Evolutionary conservation across 1,140 invertebrate genomes (phyloP), one percentile per base, ranked within the genome.

Genomic region (Ctenoplectra terminalis): DNA sequence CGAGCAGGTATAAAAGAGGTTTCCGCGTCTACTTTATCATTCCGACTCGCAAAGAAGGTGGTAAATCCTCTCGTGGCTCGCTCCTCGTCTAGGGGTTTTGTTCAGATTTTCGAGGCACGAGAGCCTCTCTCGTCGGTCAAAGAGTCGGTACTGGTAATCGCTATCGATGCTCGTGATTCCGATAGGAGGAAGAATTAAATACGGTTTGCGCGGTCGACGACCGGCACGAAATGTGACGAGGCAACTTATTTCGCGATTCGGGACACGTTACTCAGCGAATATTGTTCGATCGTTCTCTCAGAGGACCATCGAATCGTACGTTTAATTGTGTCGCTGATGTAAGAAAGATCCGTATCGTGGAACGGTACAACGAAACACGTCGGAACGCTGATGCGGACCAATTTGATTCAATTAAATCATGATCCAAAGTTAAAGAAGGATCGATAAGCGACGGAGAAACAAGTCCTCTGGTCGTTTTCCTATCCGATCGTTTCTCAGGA

Each of bases 1-100:
- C 69, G 75, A 63, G 48, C 48, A 43, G 17, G 54, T 67, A 50
- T 73, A 73, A 73, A 79, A 54, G 29, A 34, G 80, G 34, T 78
- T 66, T 79, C 54, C 52, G 46, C 67, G 81, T 72, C 75, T 81
- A 83, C 40, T 84, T 83, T 80, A 79, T 83, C 69, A 56, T 69
- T 56, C 63, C 7, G 8, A 17, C 34, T 73, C 48, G 70, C 37
- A 50, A 66, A 29, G 15, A 58, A 71, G 63, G n/a, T 43, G 52
- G 29, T 9, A 50, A 72, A 67, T 48, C 64, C 52, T 20, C 26
- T 20, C 26, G 50, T 23, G 23, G 31, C 17, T 31, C 63, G n/a
- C n/a, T n/a, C 66, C 54, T 61, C 61, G 43, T 61, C 54, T 26
- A 0, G 3, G 34, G 20, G 46, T 75, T 82, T 71, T 29, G 43